phyloP scores from a whole-genome alignment of 2,113 vertebrate genomes.

The Cinclus mexicanus region DNA sequence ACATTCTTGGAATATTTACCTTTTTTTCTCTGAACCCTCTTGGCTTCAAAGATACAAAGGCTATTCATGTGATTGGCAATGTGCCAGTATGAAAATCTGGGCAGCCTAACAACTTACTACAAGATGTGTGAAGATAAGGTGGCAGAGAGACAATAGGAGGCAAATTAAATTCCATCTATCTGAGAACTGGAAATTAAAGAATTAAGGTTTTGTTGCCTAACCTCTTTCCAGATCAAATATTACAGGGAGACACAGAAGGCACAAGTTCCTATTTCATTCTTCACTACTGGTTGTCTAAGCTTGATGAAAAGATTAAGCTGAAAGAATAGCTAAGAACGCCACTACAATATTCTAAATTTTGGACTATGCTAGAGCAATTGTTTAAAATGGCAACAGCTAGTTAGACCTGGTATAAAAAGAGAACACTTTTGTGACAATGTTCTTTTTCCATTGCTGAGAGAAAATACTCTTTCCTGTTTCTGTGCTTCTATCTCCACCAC shows the following conservation, averaged over 20 bases:
- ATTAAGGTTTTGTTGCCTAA: background rate
- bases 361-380: background rate
- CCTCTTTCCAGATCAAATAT: slow-evolving; percentile 15
- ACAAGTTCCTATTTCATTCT: background rate
- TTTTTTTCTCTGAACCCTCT: background rate
- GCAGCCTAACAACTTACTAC: slow-evolving; percentile 17
- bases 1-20: slow-evolving; percentile 19
- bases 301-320: background rate
- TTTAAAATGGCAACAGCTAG: background rate
- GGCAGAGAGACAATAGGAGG: slow-evolving; percentile 1
- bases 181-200: background rate
- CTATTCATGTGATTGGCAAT: background rate
- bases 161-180: slow-evolving; percentile 40
- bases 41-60: background rate
- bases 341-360: background rate
- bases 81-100: background rate
- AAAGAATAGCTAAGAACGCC: background rate
- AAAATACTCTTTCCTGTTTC: background rate
- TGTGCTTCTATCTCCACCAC: background rate
- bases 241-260: background rate
- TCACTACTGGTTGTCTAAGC: background rate
- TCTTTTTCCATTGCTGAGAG: background rate
- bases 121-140: background rate
- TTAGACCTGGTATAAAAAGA: background rate
- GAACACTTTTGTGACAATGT: background rate